phyloP scores from a whole-genome alignment of 2,113 vertebrate genomes.

The Trogon surrucura region DNA sequence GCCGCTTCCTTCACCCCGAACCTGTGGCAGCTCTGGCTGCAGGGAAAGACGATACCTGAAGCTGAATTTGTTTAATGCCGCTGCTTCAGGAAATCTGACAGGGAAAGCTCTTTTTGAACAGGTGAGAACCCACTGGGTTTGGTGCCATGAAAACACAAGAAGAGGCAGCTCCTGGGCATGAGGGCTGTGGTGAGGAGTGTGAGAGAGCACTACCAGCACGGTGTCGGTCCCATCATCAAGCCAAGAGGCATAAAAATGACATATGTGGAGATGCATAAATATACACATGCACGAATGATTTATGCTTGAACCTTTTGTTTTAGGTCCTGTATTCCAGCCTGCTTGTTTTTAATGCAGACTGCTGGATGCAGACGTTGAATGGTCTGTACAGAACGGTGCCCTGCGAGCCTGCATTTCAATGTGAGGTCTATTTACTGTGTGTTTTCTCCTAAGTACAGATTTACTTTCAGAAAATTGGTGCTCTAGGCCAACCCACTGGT shows the following conservation, averaged over 20 bases:
- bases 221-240: not conserved
- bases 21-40: not conserved
- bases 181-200: not conserved
- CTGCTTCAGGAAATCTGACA: not conserved
- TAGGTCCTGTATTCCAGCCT: not conserved
- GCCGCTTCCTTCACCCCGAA: not conserved
- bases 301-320: not conserved
- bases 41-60: not conserved
- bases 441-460: not conserved
- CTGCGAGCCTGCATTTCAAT: not conserved
- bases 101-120: not conserved
- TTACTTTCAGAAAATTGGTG: not conserved
- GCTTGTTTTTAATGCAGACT: not conserved
- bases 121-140: not conserved
- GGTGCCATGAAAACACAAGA: not conserved
- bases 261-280: not conserved
- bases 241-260: not conserved
- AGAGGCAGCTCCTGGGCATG: not conserved
- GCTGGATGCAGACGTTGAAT: not conserved
- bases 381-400: not conserved
- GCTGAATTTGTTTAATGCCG: not conserved
- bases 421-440: not conserved
- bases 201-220: fast-evolving
- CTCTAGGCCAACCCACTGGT: not conserved
- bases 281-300: not conserved